phyloP scores from a whole-genome alignment of 2,113 vertebrate species.

The Neolamprologus modestus region DNA sequence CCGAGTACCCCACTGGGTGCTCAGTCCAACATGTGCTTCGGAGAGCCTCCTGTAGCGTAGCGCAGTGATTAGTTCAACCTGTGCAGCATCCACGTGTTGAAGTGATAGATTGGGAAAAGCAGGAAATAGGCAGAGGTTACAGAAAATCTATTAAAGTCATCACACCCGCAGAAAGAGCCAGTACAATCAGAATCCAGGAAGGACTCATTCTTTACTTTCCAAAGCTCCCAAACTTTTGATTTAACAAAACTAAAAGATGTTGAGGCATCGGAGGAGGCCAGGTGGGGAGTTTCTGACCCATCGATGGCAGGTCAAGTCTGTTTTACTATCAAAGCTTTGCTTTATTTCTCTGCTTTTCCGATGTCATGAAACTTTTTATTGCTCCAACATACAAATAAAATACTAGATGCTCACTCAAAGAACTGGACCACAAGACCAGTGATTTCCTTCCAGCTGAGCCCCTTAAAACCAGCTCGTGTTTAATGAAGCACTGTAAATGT shows the following conservation, averaged over 20 bases:
- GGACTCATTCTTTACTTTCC: background rate
- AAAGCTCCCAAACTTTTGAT: background rate
- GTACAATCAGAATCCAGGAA: background rate
- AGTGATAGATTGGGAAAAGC: background rate
- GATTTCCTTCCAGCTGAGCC: background rate
- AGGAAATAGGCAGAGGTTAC: background rate
- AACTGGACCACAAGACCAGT: background rate
- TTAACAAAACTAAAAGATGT: background rate
- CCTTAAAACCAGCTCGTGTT: background rate
- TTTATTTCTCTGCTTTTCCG: background rate
- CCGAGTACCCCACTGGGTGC: background rate
- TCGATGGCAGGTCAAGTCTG: background rate
- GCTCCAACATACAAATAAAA: background rate
- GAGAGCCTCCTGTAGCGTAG: background rate
- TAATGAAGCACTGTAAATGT: background rate
- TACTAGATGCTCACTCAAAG: background rate
- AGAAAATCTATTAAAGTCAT: background rate
- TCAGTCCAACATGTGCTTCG: background rate
- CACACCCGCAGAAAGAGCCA: background rate
- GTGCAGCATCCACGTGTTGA: background rate
- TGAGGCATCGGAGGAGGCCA: background rate
- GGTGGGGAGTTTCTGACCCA: background rate
- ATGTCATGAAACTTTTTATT: background rate
- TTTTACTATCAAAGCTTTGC: background rate
- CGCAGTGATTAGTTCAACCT: constrained; percentile 5